Evolutionary conservation across 1,140 invertebrate genomes (phyloP).

Genomic region (Magallana angulata): DNA sequence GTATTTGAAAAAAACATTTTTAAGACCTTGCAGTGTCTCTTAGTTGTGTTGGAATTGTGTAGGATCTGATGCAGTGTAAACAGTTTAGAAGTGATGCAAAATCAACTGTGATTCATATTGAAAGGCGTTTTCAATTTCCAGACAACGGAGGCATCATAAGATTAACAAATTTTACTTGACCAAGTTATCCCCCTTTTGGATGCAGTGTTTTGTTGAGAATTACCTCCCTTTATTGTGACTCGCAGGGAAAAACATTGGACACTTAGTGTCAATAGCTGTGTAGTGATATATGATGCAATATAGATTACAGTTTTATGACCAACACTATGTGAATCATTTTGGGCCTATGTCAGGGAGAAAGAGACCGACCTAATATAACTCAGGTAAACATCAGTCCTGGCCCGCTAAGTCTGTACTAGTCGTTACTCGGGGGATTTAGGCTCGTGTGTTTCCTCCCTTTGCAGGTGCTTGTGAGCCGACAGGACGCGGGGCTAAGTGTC

Average conservation of each 20-base stretch:
- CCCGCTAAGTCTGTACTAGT: background rate
- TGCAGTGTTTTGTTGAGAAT: background rate
- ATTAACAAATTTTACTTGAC: background rate
- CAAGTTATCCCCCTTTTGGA: constrained; percentile 10
- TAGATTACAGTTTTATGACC: constrained; percentile 36
- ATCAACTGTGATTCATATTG: constrained; percentile 6
- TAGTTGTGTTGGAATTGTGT: background rate
- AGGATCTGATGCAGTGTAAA: constrained; percentile 22
- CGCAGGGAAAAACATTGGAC: background rate
- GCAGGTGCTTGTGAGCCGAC: constrained; percentile 33
- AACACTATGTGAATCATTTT: constrained; percentile 17
- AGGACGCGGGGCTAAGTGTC: constrained; percentile 26
- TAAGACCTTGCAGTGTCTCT: background rate
- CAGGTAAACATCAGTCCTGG: constrained; percentile 4
- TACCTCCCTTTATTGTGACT: constrained; percentile 16
- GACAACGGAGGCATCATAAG: background rate
- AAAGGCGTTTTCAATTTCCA: constrained; percentile 12
- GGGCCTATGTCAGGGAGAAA: constrained; percentile 20
- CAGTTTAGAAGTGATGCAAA: background rate
- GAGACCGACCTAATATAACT: background rate
- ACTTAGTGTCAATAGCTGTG: constrained; percentile 30
- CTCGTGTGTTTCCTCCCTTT: constrained; percentile 26
- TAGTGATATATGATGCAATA: constrained; percentile 38
- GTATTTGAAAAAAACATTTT: constrained; percentile 11
- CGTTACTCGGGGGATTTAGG: background rate